These are phyloP conservation scores for Micromesistius poutassou DNA, from an alignment of 2,797 vertebrate species.

Conservation along the genomic window DNA sequence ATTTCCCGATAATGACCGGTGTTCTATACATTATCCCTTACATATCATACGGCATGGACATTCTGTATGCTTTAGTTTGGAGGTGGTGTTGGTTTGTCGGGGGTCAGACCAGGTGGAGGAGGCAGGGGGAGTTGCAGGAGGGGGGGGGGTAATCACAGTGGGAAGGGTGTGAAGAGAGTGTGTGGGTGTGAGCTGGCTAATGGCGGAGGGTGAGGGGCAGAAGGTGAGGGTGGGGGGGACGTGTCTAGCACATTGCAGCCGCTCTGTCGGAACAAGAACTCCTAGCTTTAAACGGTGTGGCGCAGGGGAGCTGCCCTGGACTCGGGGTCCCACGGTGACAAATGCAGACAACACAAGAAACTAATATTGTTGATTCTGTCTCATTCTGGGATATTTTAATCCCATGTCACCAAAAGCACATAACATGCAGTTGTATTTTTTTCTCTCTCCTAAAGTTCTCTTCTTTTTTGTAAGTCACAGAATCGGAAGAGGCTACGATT, in stretches of 20 bases:
- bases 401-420: neutral
- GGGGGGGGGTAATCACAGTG: neutral
- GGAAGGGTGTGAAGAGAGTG: conserved; percentile 4
- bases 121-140: neutral
- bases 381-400: neutral
- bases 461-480: neutral
- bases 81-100: neutral
- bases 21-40: no score
- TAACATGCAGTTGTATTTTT: neutral
- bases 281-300: neutral
- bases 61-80: conserved; percentile 10
- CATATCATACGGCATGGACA: no score
- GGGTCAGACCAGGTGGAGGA: neutral
- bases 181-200: neutral
- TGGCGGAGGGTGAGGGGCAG: neutral
- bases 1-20: no score
- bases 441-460: neutral
- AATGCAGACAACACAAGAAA: neutral
- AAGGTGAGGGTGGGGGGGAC: neutral
- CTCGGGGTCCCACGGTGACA: neutral
- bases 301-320: neutral
- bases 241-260: conserved; percentile 11
- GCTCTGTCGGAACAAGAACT: neutral
- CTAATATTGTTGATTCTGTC: neutral
- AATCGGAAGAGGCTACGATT: neutral